Conservation (phyloP, 2,797 vertebrate species). For the Salarias fasciatus region DNA sequence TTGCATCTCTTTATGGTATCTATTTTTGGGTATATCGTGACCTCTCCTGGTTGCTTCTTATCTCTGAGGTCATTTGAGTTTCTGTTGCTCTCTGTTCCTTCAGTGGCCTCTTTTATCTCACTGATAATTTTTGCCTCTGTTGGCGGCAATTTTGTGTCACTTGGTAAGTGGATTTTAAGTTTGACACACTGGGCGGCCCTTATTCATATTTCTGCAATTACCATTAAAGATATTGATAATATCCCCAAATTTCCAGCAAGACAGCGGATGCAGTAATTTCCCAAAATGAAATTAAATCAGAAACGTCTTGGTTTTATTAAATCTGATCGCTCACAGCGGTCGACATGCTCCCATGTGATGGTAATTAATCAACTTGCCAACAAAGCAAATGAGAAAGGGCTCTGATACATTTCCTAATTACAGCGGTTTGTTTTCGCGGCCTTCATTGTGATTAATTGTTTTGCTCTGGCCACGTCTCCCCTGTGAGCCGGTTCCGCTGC, state of each 20-base stretch:
- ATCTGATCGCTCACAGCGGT: conserved; percentile 32
- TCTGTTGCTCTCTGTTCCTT: too few relatives aligned
- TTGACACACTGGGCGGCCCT: too few relatives aligned
- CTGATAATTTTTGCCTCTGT: too few relatives aligned
- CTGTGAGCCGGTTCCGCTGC: conserved; percentile 51
- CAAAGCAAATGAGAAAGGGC: conserved; percentile 57
- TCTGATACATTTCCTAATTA: conserved; percentile 80
- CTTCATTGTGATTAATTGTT: conserved; percentile 85
- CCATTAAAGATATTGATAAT: background rate
- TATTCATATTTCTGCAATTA: too few relatives aligned
- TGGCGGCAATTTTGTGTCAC: too few relatives aligned
- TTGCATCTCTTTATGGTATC: too few relatives aligned
- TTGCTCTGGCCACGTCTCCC: conserved; percentile 63
- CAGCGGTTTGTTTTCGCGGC: conserved; percentile 73
- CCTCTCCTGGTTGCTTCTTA: too few relatives aligned
- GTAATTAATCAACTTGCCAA: conserved; percentile 84
- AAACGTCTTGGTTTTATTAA: conserved; percentile 38
- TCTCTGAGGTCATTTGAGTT: too few relatives aligned
- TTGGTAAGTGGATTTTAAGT: too few relatives aligned
- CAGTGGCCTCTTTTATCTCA: too few relatives aligned
- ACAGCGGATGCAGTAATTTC: background rate
- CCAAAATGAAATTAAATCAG: background rate
- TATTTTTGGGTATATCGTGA: too few relatives aligned
- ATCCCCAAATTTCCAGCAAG: background rate
- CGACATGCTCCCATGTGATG: conserved; percentile 62